Conservation (phyloP, 2,113 vertebrate genomes). For the Cricetomys ansorgei region DNA sequence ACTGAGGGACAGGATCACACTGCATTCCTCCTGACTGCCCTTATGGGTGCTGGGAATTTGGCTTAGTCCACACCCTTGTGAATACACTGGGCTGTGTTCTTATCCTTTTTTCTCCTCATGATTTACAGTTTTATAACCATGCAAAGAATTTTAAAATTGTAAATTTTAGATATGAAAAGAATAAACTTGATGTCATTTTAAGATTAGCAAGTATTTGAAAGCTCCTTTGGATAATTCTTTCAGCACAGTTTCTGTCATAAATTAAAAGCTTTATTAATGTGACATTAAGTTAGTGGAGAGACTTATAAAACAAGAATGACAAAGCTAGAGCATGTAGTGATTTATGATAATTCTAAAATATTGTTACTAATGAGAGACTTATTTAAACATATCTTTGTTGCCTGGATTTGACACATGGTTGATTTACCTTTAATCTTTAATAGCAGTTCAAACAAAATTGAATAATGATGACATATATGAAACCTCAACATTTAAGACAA, state of each 20-base stretch:
- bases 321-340: background rate
- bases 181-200: background rate
- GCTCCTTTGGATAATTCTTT: background rate
- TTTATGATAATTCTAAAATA: conserved; percentile 7
- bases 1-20: too few relatives aligned
- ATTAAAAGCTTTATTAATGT: conserved; percentile 38
- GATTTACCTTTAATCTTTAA: conserved; percentile 35
- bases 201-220: conserved; percentile 54
- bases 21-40: too few relatives aligned
- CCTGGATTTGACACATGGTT: conserved; percentile 13
- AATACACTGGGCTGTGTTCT: too few relatives aligned
- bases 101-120: background rate
- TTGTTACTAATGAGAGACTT: background rate
- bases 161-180: background rate
- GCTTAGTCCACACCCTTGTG: background rate
- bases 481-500: conserved; percentile 15
- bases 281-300: background rate
- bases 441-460: conserved; percentile 18
- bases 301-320: conserved; percentile 28
- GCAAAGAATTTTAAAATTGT: background rate
- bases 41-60: background rate
- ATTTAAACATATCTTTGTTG: conserved; percentile 13
- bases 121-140: background rate
- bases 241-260: background rate
- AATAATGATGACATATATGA: conserved; percentile 8